Percentiles rank a stretch among this genome's conserved stretches.
phyloP scores from a whole-genome alignment of 2,888 invertebrate genomes.

The Tortricodes alternella region DNA sequence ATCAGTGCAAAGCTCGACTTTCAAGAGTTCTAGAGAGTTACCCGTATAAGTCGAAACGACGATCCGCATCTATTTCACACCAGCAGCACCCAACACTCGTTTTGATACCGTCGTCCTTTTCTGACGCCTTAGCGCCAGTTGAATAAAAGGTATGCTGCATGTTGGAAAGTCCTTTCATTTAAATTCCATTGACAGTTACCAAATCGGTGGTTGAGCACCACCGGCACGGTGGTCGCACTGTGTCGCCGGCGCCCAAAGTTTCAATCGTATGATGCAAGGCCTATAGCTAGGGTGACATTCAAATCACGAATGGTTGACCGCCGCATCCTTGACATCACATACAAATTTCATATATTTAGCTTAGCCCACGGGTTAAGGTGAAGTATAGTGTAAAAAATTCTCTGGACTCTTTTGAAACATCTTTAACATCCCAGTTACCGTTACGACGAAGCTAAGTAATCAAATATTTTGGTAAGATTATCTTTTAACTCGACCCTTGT shows the following conservation, averaged over 20 bases:
- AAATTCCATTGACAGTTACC: background rate
- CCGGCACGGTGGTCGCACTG: background rate
- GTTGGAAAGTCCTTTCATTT: too few species aligned
- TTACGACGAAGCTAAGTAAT: conserved; percentile 22
- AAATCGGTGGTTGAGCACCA: background rate
- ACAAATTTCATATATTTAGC: too few species aligned
- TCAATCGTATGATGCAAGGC: too few species aligned
- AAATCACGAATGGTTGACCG: background rate
- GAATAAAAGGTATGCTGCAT: background rate
- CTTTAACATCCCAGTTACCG: too few species aligned
- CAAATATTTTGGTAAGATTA: conserved; percentile 27
- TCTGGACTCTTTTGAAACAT: too few species aligned
- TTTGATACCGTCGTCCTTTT: conserved; percentile 1
- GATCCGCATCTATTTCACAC: conserved; percentile 12
- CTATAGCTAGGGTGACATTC: conserved; percentile 10
- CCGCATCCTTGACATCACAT: background rate
- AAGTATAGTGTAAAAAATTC: too few species aligned
- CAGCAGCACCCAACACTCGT: background rate
- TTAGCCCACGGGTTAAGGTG: too few species aligned
- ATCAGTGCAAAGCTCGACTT: conserved; percentile 36
- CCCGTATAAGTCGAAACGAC: conserved; percentile 9
- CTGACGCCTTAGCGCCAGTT: background rate
- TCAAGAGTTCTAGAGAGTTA: conserved; percentile 31
- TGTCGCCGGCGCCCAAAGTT: background rate
- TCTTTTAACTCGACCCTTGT: conserved; percentile 29